These are phyloP conservation scores for Symphodus melops DNA, from an alignment of 2,113 vertebrate genomes.

Conservation along the genomic window DNA sequence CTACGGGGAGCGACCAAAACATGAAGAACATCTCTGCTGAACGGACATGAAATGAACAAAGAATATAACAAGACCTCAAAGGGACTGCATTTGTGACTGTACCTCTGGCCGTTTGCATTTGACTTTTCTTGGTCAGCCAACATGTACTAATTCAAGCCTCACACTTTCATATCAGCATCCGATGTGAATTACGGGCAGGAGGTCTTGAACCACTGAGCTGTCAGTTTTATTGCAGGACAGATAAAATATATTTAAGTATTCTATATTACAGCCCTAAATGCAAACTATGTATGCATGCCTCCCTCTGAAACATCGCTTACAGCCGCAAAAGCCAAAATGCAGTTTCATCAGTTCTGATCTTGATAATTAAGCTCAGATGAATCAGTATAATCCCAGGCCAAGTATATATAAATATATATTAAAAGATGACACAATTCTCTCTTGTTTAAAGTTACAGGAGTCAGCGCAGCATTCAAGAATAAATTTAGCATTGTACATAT, in stretches of 20 bases:
- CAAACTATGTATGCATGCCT: constrained; percentile 70
- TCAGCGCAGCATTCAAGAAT: constrained; percentile 40
- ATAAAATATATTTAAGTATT: constrained; percentile 27
- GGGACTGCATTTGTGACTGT: not conserved
- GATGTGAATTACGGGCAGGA: constrained; percentile 15
- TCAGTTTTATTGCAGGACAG: constrained; percentile 11
- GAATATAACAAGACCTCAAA: constrained; percentile 5
- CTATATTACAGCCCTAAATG: constrained; percentile 29
- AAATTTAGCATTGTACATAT: constrained; percentile 85
- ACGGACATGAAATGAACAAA: constrained; percentile 18
- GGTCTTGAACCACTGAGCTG: constrained; percentile 10
- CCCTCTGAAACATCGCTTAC: constrained; percentile 57
- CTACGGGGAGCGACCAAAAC: constrained; percentile 2
- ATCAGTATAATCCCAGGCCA: constrained; percentile 20
- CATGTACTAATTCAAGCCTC: not conserved
- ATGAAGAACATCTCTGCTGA: constrained; percentile 30
- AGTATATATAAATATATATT: constrained; percentile 1
- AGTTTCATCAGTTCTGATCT: constrained; percentile 17
- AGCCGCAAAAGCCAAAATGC: constrained; percentile 30
- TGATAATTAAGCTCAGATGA: constrained; percentile 28
- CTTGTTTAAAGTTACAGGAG: constrained; percentile 28
- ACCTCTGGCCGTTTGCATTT: constrained; percentile 25
- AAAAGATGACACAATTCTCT: constrained; percentile 2
- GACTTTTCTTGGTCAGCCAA: not conserved
- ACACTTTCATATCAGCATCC: constrained; percentile 7